A percentile compares a stretch with the other conserved stretches of the same genome.
Conservation (phyloP, 1,140 invertebrate genomes). For the Megathymus violae region DNA sequence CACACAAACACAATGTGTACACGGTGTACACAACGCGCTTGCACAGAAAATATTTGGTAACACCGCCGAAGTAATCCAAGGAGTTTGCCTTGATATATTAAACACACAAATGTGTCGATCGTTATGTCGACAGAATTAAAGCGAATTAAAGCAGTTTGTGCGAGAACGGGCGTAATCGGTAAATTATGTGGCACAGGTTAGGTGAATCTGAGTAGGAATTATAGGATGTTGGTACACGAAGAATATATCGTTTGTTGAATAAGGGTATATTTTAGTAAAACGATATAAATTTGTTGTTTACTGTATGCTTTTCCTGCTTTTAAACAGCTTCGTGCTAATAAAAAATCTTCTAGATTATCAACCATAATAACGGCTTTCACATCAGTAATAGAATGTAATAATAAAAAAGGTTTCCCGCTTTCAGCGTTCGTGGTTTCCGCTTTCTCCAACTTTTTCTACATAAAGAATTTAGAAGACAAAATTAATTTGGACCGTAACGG, state of each 20-base stretch:
- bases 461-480: no score
- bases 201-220: slow-evolving; percentile 7
- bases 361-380: no score
- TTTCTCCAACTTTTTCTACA: no score
- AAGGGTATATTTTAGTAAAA: no score
- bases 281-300: no score
- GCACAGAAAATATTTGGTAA: slow-evolving; percentile 78
- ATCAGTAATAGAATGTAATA: no score
- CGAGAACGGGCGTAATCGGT: slow-evolving; percentile 26
- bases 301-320: no score
- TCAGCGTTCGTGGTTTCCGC: no score
- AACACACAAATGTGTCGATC: slow-evolving; percentile 56
- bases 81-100: slow-evolving; percentile 73
- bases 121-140: slow-evolving; percentile 45
- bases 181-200: slow-evolving; percentile 26
- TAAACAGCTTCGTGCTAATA: no score
- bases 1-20: slow-evolving; percentile 56
- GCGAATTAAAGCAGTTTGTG: slow-evolving; percentile 34
- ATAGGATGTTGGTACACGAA: slow-evolving; percentile 10
- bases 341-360: no score
- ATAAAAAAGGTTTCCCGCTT: no score
- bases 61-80: slow-evolving; percentile 68
- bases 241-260: neutral
- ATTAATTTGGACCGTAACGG: no score
- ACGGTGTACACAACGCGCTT: slow-evolving; percentile 60